phyloP scores from a whole-genome alignment of 2,888 invertebrate genomes.

The Microctonus aethiopoides region DNA sequence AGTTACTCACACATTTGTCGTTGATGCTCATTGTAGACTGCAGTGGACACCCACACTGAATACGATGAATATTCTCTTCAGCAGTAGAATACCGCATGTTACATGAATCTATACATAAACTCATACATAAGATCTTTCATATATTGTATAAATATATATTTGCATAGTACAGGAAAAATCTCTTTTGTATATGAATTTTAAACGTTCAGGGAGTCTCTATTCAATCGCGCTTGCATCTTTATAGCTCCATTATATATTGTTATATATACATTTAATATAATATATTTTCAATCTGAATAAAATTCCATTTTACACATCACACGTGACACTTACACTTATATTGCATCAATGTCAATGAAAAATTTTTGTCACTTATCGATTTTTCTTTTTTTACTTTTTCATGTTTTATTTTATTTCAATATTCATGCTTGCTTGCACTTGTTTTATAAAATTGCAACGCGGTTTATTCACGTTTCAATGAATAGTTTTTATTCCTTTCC shows the following conservation, averaged over 20 bases:
- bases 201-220: conserved; percentile 12
- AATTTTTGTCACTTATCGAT: no score
- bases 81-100: not conserved
- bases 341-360: not conserved
- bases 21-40: not conserved
- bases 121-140: not conserved
- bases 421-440: not conserved
- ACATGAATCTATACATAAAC: not conserved
- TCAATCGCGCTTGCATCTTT: conserved; percentile 2
- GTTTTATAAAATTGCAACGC: conserved; percentile 9
- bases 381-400: not conserved
- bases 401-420: not conserved
- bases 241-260: not conserved
- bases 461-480: conserved; percentile 15
- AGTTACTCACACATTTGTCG: not conserved
- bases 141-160: conserved; percentile 14
- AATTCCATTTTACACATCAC: not conserved
- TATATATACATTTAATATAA: not conserved
- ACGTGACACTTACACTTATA: not conserved
- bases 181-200: conserved; percentile 14
- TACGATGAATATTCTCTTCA: conserved; percentile 33
- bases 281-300: not conserved
- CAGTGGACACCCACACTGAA: conserved; percentile 21
- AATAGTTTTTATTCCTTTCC: not conserved
- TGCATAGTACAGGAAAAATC: conserved; percentile 13